Base-by-base conservation (phyloP, 37 sponge, comb jelly and placozoan species). In the Aplysina aerophoba region DNA sequence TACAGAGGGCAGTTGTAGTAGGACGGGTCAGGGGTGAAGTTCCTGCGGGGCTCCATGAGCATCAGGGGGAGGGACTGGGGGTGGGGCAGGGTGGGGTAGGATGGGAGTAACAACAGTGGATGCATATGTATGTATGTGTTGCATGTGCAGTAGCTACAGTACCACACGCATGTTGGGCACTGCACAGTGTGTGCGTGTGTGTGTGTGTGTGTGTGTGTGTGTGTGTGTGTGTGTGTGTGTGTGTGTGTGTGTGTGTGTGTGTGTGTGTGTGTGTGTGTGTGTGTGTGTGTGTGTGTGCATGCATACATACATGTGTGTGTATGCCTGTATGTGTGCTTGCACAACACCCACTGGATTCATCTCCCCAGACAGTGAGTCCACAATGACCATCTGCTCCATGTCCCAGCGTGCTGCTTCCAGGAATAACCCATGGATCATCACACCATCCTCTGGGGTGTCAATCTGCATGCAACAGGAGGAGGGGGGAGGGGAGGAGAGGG, bases 391-490 rank as follows among this genome's bases (percentile, higher is more conserved):
- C 30, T 67, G 85, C 19, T 97, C 96, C 73, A 87, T 85, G 53
- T 97, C 93, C 99, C 99, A 99, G 30, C 89, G 81, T 77, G 90
- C 86, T 24, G 95, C 94, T 35, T 99, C 99, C 89, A 97, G 87
- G 89, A 93, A 99, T 63, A 99, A 82, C 0, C 99, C 99, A 77
- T 97, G 99, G 31, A 99, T 83, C 31, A 95, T 53, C 15, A 96
- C 97, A 35, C 99, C 99, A 89, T 99, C 94, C 39, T 93, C 92
- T n/a, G 89, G 91, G 17, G 24, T 25, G 3, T 86, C 91, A 25
- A 97, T 27, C 80, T 73, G 39, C 24, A 40, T 21, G n/a, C n/a
- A n/a, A n/a, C n/a, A n/a, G n/a, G 41, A 21, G 53, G 37, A 21
- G 16, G 16, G 3, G 44, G 2, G 16, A 75, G 44, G 50, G 8